Base-by-base conservation (phyloP, 2,888 invertebrate genomes). In the Crocallis elinguaria region DNA sequence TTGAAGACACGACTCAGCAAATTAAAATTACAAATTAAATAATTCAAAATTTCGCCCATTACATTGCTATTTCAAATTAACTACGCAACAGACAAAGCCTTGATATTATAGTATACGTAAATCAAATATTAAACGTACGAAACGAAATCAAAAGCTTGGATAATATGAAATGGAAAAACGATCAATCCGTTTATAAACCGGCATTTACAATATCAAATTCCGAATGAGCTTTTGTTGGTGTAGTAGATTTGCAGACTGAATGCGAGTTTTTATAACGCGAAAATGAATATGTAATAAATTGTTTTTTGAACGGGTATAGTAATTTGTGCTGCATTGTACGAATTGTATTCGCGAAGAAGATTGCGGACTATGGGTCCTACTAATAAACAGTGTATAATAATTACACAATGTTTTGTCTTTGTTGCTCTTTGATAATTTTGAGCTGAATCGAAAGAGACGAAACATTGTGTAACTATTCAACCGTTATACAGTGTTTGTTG, bases 171-270 rank as follows among this genome's bases (percentile, higher is more conserved):
- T 64, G 69, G 59, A 56, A 59, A 66, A 76, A 71, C 73, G 75
- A 72, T 75, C 68, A 69, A 71, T 67, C 62, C 67, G 67, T 73
- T 74, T 71, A 62, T 58, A 55, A 61, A 62, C 52, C 60, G 67
- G 66, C 66, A 66, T 73, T 73, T 68, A 69, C 67, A 74, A 71
- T 74, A 75, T 69, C 67, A 71, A 72, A 72, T 69, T 71, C 67
- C 65, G 23, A 43, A 55, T 55, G 53, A 60, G 46, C 50, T 52
- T 57, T 57, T 64, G 44, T n/a, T 64, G 46, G 57, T 61, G 56
- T 43, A 44, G 48, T 49, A 45, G 51, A 52, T 49, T 49, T 49
- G 36, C 21, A 30, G 21, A 48, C 51, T 49, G 62, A 60, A 62
- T 54, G 45, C 36, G 35, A 37, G 33, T 27, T 39, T 56, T 60